Conservation (phyloP, 2,888 invertebrate genomes). For the Lithophane ornitopus region DNA sequence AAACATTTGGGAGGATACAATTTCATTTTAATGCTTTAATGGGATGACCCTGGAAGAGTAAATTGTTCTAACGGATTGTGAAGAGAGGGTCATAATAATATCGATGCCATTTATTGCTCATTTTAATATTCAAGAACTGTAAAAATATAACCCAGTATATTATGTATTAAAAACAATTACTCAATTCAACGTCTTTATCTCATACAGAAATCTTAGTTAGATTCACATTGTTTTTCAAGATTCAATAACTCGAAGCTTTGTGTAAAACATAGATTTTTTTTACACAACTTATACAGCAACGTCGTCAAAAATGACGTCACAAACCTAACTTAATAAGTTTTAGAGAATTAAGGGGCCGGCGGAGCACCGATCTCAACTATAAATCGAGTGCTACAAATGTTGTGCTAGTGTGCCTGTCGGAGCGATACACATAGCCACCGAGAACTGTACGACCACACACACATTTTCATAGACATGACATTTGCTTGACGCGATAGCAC, state of each 20-base stretch:
- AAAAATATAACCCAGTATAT: not conserved
- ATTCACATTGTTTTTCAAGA: not conserved
- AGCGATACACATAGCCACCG: too few species aligned
- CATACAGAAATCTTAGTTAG: not conserved
- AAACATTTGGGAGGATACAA: conserved; percentile 64
- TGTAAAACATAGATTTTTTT: not conserved
- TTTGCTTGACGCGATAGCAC: too few species aligned
- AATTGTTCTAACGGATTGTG: conserved; percentile 53
- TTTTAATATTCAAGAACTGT: conserved; percentile 6
- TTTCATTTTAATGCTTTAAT: conserved; percentile 68
- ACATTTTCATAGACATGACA: too few species aligned
- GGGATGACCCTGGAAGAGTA: conserved; percentile 49
- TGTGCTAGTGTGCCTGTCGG: too few species aligned
- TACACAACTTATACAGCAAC: not conserved
- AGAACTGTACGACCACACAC: too few species aligned
- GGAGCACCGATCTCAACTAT: too few species aligned
- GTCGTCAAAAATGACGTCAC: conserved; percentile 15
- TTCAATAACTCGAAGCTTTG: not conserved
- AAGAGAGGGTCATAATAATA: conserved; percentile 25
- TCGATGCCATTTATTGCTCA: conserved; percentile 12
- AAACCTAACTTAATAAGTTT: conserved; percentile 23
- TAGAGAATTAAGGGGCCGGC: not conserved
- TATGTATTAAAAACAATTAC: not conserved
- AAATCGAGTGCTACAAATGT: too few species aligned
- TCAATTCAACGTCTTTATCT: not conserved